Base-by-base conservation (phyloP, 2,888 invertebrate species). In the Strigamia maritima region DNA sequence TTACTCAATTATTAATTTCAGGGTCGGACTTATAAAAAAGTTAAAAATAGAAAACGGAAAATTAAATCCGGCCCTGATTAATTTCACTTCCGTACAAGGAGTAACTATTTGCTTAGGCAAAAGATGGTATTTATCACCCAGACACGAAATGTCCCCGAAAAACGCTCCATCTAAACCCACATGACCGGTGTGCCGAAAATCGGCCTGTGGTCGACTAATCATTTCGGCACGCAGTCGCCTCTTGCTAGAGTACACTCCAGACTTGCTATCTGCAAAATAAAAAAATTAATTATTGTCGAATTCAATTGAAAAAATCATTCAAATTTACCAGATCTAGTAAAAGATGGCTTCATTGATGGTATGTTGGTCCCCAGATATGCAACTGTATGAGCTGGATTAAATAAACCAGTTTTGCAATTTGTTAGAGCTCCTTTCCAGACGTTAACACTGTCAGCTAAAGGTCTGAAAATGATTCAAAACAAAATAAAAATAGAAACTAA, bases 171-270 rank as follows among this genome's bases (percentile, higher is more conserved):
- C 98, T 70, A 97, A 89, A 0, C 98, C 98, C 14, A 99, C 95
- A 86, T 99, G 99, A 10, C 92, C 92, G 0, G 97, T 98, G 86
- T 99, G 99, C 84, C 97, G 94, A 24, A 98, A 90, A 86, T 98
- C 98, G 54, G 96, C 97, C 86, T 98, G 97, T 0, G 99, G 98
- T 80, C 94, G 92, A 76, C 97, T 97, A 84, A 98, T 99, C 97
- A 97, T 95, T 85, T 93, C 94, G 10, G 94, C 91, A 80, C 93
- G 90, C 79, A 96, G 89, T 82, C 92, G 91, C 78, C 93, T 88
- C 84, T 90, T 80, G 60, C 85, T 84, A 16, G 84, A 84, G 81
- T 88, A 89, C 0, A 89, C 74, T 38, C 81, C 88, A 81, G 90
- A 91, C 83, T 91, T 90, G 0, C 90, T 90, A 84, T 91, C 91